Percentiles rank a stretch among this genome's conserved stretches.
phyloP scores from a whole-genome alignment of 2,113 vertebrate genomes.

The Hepsetus odoe region DNA sequence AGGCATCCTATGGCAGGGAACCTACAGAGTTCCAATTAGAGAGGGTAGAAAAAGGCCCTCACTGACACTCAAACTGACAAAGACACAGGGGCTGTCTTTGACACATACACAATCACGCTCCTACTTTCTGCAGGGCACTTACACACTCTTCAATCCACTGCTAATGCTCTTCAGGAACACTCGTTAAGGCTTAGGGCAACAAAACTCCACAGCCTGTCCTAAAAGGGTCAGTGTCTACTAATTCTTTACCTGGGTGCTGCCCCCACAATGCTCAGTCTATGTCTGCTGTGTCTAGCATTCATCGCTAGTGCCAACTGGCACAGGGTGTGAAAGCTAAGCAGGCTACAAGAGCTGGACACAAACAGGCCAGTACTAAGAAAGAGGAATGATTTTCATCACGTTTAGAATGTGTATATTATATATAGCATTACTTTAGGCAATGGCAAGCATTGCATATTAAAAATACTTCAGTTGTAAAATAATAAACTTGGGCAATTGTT shows the following conservation, averaged over 20 bases:
- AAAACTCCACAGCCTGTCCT: not conserved
- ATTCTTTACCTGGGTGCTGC: not conserved
- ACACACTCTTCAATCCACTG: slow-evolving; percentile 13
- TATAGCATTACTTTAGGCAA: too few relatives aligned
- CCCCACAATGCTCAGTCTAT: not conserved
- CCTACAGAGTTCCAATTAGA: slow-evolving; percentile 60
- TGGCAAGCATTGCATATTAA: too few relatives aligned
- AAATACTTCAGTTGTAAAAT: too few relatives aligned
- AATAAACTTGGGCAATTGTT: too few relatives aligned
- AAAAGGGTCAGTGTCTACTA: not conserved
- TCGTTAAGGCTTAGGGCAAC: slow-evolving; percentile 18
- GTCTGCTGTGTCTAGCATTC: not conserved
- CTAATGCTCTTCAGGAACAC: slow-evolving; percentile 19
- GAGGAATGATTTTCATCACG: slow-evolving; percentile 40
- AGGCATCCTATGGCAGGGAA: slow-evolving; percentile 44
- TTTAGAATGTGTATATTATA: not conserved
- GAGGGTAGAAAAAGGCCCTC: slow-evolving; percentile 10
- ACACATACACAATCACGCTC: slow-evolving; percentile 2
- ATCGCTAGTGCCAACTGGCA: not conserved
- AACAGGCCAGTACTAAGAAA: slow-evolving; percentile 73
- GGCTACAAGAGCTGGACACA: slow-evolving; percentile 74
- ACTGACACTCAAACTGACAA: slow-evolving; percentile 21
- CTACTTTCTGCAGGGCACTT: slow-evolving; percentile 8
- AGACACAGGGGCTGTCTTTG: slow-evolving; percentile 11
- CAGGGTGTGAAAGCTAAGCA: not conserved